These are phyloP conservation scores for Xenopus borealis DNA, from an alignment of 2,113 vertebrate genomes.

Conservation along the genomic window DNA sequence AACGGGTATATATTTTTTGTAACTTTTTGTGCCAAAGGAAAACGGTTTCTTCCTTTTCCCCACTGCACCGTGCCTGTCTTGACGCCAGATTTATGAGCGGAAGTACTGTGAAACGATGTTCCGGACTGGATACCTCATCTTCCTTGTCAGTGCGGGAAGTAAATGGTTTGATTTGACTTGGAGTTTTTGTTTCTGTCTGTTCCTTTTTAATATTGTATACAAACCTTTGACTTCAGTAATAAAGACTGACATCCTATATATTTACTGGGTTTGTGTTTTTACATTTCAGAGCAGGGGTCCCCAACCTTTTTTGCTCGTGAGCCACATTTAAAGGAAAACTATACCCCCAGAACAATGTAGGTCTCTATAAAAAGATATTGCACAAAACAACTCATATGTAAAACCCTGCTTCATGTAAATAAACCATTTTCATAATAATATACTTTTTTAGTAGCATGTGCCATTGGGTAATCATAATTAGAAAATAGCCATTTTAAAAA, in stretches of 20 bases:
- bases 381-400: too few relatives aligned
- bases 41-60: background rate
- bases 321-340: too few relatives aligned
- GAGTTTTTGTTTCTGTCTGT: constrained; percentile 35
- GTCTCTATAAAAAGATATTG: too few relatives aligned
- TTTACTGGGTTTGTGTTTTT: background rate
- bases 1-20: constrained; percentile 24
- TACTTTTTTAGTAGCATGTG: too few relatives aligned
- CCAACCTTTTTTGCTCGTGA: too few relatives aligned
- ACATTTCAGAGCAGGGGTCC: too few relatives aligned
- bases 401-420: too few relatives aligned
- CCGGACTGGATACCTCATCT: constrained; percentile 26
- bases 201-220: constrained; percentile 44
- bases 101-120: constrained; percentile 34
- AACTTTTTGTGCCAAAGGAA: constrained; percentile 35
- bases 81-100: background rate
- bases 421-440: too few relatives aligned
- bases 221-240: constrained; percentile 34
- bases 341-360: too few relatives aligned
- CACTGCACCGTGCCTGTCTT: constrained; percentile 35
- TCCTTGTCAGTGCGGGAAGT: constrained; percentile 10
- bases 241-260: constrained; percentile 12
- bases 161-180: constrained; percentile 19
- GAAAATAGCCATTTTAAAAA: too few relatives aligned
- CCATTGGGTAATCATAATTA: too few relatives aligned